phyloP scores from a whole-genome alignment of 2,888 invertebrate genomes.

The Standfussiana lucernea region DNA sequence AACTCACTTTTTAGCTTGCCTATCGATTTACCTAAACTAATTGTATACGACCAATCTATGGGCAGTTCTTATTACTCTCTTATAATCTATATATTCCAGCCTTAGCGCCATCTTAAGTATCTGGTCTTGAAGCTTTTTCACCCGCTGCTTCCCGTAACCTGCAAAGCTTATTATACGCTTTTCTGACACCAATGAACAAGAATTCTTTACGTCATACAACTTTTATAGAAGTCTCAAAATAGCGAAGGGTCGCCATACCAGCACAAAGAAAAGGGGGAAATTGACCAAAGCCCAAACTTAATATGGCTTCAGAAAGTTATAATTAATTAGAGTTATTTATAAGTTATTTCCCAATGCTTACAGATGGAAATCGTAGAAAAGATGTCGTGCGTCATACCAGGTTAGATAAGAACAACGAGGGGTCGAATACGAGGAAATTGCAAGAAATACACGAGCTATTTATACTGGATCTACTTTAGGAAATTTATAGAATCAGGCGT shows the following conservation, averaged over 20 bases:
- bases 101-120: not conserved
- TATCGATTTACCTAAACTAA: not conserved
- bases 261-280: slow-evolving; percentile 21
- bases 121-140: not conserved
- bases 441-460: slow-evolving; percentile 4
- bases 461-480: not conserved
- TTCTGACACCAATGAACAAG: not conserved
- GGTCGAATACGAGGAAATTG: not conserved
- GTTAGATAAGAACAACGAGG: slow-evolving; percentile 8
- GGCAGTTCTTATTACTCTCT: too few relatives aligned
- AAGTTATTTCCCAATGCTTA: slow-evolving; percentile 21
- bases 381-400: slow-evolving; percentile 31
- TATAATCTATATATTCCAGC: not conserved
- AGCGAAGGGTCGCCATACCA: not conserved
- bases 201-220: not conserved
- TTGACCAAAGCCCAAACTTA: not conserved
- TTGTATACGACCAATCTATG: not conserved
- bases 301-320: slow-evolving; percentile 38
- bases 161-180: not conserved
- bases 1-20: not conserved
- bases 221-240: not conserved
- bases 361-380: slow-evolving; percentile 38
- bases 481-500: too few relatives aligned
- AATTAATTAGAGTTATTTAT: slow-evolving; percentile 25
- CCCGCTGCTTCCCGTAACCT: too few relatives aligned